Evolutionary conservation across 2,797 vertebrate genomes (phyloP), one percentile per base, ranked within the genome.

Genomic region (Enteromius fasciolatus): DNA sequence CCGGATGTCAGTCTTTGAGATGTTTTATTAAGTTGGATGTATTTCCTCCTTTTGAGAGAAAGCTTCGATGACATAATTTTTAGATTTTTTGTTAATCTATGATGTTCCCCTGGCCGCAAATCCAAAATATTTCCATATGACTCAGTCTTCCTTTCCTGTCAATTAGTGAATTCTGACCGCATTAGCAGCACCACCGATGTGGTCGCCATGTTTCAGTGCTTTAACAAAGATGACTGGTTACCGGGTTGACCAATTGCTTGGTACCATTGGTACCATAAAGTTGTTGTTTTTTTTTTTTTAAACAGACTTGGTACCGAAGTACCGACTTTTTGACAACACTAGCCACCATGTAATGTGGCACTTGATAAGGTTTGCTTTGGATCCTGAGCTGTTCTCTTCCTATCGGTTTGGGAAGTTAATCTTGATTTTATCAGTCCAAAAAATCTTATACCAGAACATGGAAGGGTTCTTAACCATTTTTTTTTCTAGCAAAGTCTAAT

Each of bases 131-230:
- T 44, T 44, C 41, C 41, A 44, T 11, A 18, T 39, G 31, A 36
- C 33, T 36, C 33, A 50, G 50, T 48, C 23, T 44, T 54, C 48
- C 48, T 75, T 75, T 54, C 50, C 57, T 75, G 5, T 75, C 31
- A 57, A 75, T 28, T 20, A 33, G 28, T 23, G 39, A 39, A 70
- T 70, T 70, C 20, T 14, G 68, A 20, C 48, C 48, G 2, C 46
- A 48, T 28, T 15, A 57, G 25, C 72, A 75, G 46, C 72, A 33
- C 72, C 50, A 28, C 28, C 17, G 33, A 3, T 33, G 3, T 4
- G 50, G 46, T 76, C 28, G 17, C 46, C 48, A 76, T 57, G 48
- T 76, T 18, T 76, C 17, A 9, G 73, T 76, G 73, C 18, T 57
- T 76, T 36, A 23, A 57, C 11, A 28, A 17, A 57, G 68, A 72